Percentiles rank a stretch among this genome's conserved stretches.
phyloP scores from a whole-genome alignment of 2,888 invertebrate genomes.

The Drosophila mayaguana region DNA sequence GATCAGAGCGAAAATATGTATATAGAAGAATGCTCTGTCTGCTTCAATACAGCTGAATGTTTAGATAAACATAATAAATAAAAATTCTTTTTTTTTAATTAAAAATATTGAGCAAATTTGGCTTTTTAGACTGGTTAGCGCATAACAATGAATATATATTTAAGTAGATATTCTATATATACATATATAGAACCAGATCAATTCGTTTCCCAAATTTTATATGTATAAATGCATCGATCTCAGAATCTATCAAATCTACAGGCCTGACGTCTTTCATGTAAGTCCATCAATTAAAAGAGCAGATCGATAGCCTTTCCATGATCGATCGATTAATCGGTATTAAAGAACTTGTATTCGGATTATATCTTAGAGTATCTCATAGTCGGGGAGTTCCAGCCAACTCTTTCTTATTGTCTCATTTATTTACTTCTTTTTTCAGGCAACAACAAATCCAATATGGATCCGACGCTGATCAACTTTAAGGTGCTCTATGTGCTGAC shows the following conservation, averaged over 20 bases:
- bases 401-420: neutral
- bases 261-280: neutral
- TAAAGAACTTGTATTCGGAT: neutral
- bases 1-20: slow-evolving; percentile 7
- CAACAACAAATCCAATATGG: slow-evolving; percentile 66
- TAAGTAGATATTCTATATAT: neutral
- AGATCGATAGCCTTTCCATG: too few relatives aligned
- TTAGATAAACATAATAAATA: slow-evolving; percentile 1
- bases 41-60: slow-evolving; percentile 3
- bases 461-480: slow-evolving; percentile 82
- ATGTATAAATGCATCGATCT: neutral
- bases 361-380: neutral
- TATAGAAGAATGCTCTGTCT: slow-evolving; percentile 5
- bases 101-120: neutral
- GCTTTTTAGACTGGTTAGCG: neutral
- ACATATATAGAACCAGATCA: neutral
- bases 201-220: neutral
- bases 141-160: slow-evolving; percentile 1
- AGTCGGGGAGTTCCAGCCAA: neutral
- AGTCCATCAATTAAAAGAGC: neutral
- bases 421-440: slow-evolving; percentile 43
- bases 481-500: slow-evolving; percentile 84
- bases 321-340: neutral
- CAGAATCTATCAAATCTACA: neutral
- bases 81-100: neutral